phyloP scores from a whole-genome alignment of 2,888 invertebrate genomes.

The Synanthedon vespiformis region DNA sequence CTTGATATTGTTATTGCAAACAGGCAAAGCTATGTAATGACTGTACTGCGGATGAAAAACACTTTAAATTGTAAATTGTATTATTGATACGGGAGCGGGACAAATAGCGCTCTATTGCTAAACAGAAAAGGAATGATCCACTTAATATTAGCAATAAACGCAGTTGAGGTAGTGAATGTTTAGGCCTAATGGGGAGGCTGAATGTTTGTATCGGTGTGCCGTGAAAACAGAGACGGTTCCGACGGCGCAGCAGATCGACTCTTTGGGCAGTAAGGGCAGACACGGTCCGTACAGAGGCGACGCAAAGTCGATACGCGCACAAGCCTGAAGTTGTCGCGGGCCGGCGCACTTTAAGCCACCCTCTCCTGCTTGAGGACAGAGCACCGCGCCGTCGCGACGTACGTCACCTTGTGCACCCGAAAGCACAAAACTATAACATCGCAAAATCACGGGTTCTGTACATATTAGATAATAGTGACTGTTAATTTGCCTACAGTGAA shows the following conservation, averaged over 20 bases:
- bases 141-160: background rate
- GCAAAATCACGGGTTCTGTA: background rate
- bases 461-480: slow-evolving; percentile 17
- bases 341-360: slow-evolving; percentile 39
- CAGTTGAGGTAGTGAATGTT: background rate
- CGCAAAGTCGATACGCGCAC: slow-evolving; percentile 40
- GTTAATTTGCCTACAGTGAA: slow-evolving; percentile 17
- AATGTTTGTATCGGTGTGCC: slow-evolving; percentile 42
- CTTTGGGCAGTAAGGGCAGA: background rate
- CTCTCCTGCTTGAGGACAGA: slow-evolving; percentile 27
- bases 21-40: no score
- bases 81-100: no score
- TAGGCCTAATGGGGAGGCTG: slow-evolving; percentile 14
- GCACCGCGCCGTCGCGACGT: slow-evolving; percentile 18
- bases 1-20: no score
- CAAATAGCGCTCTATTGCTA: no score
- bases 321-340: slow-evolving; percentile 44
- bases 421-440: slow-evolving; percentile 1
- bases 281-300: slow-evolving; percentile 12
- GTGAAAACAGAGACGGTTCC: slow-evolving; percentile 36
- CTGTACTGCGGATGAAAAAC: no score
- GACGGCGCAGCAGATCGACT: slow-evolving; percentile 23
- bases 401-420: slow-evolving; percentile 18
- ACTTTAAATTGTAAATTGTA: no score
- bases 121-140: no score